Evolutionary conservation across 23 tunicate species (phyloP).

Genomic region (Trididemnum miniatum): DNA sequence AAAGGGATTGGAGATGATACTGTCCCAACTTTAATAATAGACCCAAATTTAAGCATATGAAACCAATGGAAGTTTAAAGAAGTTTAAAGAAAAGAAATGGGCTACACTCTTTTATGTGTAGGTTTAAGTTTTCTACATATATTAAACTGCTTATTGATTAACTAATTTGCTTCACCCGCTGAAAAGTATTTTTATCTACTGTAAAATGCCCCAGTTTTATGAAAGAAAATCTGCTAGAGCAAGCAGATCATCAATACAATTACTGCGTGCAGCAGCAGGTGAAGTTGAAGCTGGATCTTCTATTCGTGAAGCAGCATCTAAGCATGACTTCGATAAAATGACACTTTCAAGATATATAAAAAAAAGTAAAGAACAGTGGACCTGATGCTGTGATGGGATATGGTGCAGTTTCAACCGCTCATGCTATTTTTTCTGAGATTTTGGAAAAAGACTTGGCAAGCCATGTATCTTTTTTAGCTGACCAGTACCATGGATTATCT

Average conservation of each 20-base stretch:
- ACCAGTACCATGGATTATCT: slow-evolving; percentile 1
- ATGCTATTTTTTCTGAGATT: background rate
- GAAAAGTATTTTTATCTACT: too few relatives aligned
- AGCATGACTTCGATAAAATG: slow-evolving; percentile 3
- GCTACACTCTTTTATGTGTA: too few relatives aligned
- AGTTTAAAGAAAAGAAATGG: too few relatives aligned
- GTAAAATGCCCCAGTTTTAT: background rate
- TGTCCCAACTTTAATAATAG: background rate
- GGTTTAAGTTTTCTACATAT: too few relatives aligned
- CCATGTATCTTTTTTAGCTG: background rate
- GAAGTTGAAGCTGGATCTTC: background rate
- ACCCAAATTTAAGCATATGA: background rate
- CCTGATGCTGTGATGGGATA: background rate
- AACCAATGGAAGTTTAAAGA: too few relatives aligned
- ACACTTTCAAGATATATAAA: background rate
- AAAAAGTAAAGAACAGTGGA: background rate
- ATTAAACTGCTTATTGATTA: too few relatives aligned
- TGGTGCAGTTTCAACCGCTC: background rate
- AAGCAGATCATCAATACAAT: background rate
- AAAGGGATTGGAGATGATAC: background rate
- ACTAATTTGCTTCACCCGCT: too few relatives aligned
- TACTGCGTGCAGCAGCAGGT: background rate
- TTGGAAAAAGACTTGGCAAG: background rate
- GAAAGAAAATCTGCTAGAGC: background rate
- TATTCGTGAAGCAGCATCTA: background rate